These are phyloP conservation scores for Orthosia gothica DNA, from an alignment of 2,888 invertebrate species.

Conservation along the genomic window DNA sequence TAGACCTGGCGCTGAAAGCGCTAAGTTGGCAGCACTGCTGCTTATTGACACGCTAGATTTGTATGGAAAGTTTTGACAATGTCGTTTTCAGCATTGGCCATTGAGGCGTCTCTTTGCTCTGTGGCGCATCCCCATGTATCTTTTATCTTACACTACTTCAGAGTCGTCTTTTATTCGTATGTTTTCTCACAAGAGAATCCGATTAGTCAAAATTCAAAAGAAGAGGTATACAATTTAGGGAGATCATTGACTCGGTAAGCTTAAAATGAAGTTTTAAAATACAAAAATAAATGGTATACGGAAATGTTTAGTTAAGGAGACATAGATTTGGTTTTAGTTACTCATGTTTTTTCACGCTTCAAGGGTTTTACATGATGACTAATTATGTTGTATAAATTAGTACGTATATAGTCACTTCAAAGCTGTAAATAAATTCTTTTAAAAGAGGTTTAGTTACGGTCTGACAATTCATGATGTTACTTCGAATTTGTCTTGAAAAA, in stretches of 20 bases:
- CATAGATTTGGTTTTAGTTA: constrained; percentile 40
- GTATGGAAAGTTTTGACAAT: no score
- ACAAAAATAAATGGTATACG: constrained; percentile 20
- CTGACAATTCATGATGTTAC: not conserved
- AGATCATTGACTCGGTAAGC: constrained; percentile 34
- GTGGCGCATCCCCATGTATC: not conserved
- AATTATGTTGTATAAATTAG: constrained; percentile 25
- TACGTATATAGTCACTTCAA: not conserved
- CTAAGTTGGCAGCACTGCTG: no score
- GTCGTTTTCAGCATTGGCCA: not conserved
- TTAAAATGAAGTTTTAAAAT: constrained; percentile 6
- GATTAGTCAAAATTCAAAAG: constrained; percentile 27
- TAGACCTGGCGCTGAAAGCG: no score
- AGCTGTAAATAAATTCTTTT: not conserved
- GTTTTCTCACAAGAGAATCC: constrained; percentile 4
- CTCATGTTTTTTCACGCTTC: constrained; percentile 29
- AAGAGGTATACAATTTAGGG: no score
- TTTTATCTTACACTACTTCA: constrained; percentile 23
- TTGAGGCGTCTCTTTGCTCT: not conserved
- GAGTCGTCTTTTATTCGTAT: constrained; percentile 17
- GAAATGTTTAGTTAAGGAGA: constrained; percentile 47
- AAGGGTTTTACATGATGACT: constrained; percentile 24
- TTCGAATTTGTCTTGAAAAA: not conserved
- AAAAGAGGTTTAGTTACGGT: not conserved
- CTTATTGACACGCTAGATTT: no score